Evolutionary conservation across 92 coral and sea anemone genomes (phyloP), one percentile per base, ranked within the genome.

Genomic region (Phenganax stokvisi): DNA sequence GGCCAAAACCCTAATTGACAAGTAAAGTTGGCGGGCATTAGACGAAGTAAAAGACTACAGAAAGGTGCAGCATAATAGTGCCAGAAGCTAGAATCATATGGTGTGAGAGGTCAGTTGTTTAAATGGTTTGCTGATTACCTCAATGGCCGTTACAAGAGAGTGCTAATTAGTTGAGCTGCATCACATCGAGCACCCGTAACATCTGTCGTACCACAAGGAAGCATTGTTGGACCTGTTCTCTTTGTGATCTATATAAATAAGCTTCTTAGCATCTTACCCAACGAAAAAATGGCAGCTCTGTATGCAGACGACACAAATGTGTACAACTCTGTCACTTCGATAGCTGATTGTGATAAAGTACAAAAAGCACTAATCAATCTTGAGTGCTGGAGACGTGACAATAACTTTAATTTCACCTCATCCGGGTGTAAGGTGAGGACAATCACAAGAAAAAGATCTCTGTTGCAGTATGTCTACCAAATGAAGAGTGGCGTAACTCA

Each of bases 371-470:
- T 56, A 58, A 58, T 57, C 81, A 77, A 66, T 57, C 81, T 77
- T 77, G 81, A 77, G 81, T 37, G 81, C 81, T 77, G 81, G 30
- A 56, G 81, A 51, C 81, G 81, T 75, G 80, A 75, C 60, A 75
- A 75, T 64, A 86, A 86, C 56, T 52, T 86, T 69, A 81, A 83
- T 71, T 86, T 86, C 73, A 86, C 76, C 84, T 79, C 87, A 54
- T 86, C 86, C 72, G 83, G 83, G 56, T 83, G 87, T 54, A 86
- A 83, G 63, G 76, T 76, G 87, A 16, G 77, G 72, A 85, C 79
- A 79, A 44, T 85, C 69, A 67, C 65, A 59, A 74, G 87, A 56
- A 86, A 83, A 66, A 83, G 83, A 62, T 53, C 59, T 31, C 89
- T 84, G 53, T 70, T 83, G 47, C 44, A 3, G 56, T 72, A 86